Base-by-base conservation (phyloP, 2,888 invertebrate genomes). In the Antheraea yamamai region DNA sequence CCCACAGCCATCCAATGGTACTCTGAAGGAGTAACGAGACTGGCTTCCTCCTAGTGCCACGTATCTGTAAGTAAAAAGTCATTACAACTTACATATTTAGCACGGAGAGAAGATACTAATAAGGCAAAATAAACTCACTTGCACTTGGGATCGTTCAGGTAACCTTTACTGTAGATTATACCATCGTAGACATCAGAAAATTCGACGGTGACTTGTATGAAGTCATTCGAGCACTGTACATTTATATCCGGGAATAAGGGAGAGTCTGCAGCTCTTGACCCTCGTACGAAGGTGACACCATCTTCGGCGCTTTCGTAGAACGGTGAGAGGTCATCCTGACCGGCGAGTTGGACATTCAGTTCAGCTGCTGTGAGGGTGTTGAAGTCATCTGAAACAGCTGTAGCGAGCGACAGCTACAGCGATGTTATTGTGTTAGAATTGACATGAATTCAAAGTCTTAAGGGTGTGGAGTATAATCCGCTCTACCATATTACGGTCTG, bases 161-260 rank as follows among this genome's bases (percentile, higher is more conserved):
- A 95, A 20, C 97, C 97, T 85, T 97, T 97, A 85, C 97, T 97
- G 92, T 97, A 97, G 76, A 97, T 96, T 55, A 97, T 95, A 20
- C 97, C 97, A 81, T 96, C 95, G 81, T 96, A 97, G 0, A 96
- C 92, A 77, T 96, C 95, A 14, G 95, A 91, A 84, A 97, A 97
- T 72, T 96, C 96, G 0, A 97, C 95, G 1, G 95, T 95, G 0
- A 97, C 96, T 73, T 95, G 92, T 82, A 97, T 96, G 51, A 91
- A 96, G 77, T 93, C 92, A 0, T 88, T 88, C 3, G 94, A 91
- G 82, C 97, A 97, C 85, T 96, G 95, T 0, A 96, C 96, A 81
- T 96, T 95, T 70, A 97, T 96, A n/a, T 94, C 95, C 0, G 94
- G 94, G 0, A 92, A 84, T 20, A 89, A 81, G 2, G 92, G 87